phyloP scores from a whole-genome alignment of 2,888 invertebrate species.

The Philonicus albiceps region DNA sequence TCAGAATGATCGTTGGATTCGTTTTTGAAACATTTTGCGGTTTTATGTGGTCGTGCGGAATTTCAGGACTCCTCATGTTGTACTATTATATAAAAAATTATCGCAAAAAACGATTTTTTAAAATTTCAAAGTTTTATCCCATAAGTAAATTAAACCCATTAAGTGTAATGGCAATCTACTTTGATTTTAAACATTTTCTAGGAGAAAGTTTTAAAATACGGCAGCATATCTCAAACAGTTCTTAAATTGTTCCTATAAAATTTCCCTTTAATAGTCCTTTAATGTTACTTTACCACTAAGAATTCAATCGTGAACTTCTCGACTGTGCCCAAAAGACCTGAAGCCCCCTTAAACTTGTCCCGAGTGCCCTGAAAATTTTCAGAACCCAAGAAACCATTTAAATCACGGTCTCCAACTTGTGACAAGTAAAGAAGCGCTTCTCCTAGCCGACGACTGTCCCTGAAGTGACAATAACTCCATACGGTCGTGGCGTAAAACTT shows the following conservation, averaged over 20 bases:
- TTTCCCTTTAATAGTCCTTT: background rate
- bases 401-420: background rate
- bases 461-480: background rate
- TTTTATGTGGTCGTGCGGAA: no score
- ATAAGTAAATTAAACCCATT: no score
- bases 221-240: background rate
- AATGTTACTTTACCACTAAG: background rate
- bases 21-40: no score
- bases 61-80: no score
- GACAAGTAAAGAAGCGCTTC: background rate
- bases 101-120: no score
- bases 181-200: background rate
- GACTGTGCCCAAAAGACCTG: background rate
- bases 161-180: background rate
- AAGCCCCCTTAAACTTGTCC: background rate
- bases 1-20: no score
- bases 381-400: background rate
- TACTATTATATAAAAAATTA: no score
- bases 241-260: background rate
- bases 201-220: background rate
- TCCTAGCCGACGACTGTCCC: background rate
- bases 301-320: background rate
- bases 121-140: no score
- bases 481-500: background rate
- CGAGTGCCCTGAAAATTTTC: background rate